Percentiles rank a stretch among this genome's conserved stretches.
These are phyloP conservation scores for Torymus aiolomorphi DNA, from an alignment of 2,888 invertebrate species.

Conservation along the genomic window DNA sequence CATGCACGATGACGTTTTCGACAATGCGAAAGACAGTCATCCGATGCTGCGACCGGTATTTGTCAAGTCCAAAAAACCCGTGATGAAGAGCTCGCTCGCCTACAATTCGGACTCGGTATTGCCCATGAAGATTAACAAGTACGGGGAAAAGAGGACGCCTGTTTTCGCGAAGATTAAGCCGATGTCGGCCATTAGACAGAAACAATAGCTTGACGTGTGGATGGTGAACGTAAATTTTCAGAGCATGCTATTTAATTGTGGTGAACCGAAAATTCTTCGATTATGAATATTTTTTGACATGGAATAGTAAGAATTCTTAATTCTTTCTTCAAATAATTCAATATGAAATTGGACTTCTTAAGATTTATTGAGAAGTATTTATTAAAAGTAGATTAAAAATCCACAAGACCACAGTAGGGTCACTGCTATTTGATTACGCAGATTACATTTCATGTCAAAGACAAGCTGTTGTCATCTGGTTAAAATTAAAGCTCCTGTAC, in stretches of 20 bases:
- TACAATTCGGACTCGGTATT: constrained; percentile 16
- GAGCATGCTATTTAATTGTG: too few species aligned
- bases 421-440: background rate
- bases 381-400: too few species aligned
- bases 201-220: background rate
- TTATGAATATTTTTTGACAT: too few species aligned
- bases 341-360: too few species aligned
- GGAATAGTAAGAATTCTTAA: too few species aligned
- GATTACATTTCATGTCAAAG: too few species aligned
- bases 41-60: background rate
- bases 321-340: too few species aligned
- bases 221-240: too few species aligned
- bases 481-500: background rate
- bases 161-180: constrained; percentile 6
- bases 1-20: background rate
- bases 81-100: constrained; percentile 1
- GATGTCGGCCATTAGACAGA: background rate
- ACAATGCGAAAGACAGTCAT: background rate
- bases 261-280: too few species aligned
- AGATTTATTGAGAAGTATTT: too few species aligned
- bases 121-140: background rate
- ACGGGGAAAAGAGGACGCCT: background rate
- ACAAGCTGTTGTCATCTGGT: background rate
- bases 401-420: too few species aligned
- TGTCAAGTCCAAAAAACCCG: background rate